phyloP scores from a whole-genome alignment of 1,140 invertebrate species.

The Drosophila santomea region DNA sequence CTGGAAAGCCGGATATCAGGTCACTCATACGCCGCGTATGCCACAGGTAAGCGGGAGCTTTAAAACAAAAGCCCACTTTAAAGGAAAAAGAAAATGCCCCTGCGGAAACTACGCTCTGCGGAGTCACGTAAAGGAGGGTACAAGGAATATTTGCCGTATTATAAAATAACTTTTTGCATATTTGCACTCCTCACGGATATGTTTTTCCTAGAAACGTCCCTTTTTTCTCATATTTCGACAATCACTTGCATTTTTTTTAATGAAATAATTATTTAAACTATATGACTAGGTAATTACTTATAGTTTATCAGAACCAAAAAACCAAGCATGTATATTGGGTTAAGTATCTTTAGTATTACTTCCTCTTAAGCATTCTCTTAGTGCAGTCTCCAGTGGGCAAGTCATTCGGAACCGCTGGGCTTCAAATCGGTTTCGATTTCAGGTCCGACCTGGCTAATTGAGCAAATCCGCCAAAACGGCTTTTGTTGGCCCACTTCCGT shows the following conservation, averaged over 20 bases:
- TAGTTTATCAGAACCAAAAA: no score
- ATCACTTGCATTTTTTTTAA: no score
- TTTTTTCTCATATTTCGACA: no score
- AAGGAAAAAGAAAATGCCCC: constrained; percentile 34
- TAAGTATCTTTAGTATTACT: no score
- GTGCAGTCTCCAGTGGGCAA: constrained; percentile 3
- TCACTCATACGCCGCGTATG: constrained; percentile 61
- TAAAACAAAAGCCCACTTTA: constrained; percentile 1
- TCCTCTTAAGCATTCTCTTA: no score
- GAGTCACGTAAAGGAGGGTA: not conserved
- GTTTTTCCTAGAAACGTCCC: no score
- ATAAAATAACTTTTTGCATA: not conserved
- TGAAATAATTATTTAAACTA: no score
- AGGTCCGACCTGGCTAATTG: constrained; percentile 67
- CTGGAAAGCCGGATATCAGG: constrained; percentile 29
- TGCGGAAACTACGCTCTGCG: constrained; percentile 57
- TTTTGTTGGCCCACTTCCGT: constrained; percentile 50
- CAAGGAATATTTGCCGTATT: not conserved
- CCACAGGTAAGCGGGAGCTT: constrained; percentile 58
- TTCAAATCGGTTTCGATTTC: constrained; percentile 48
- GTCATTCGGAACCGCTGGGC: not conserved
- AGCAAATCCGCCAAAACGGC: constrained; percentile 59
- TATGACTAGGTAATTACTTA: no score
- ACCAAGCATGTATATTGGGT: not conserved
- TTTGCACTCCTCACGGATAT: no score